Conservation (phyloP, 2,113 vertebrate genomes). For the Hipposideros armiger region DNA sequence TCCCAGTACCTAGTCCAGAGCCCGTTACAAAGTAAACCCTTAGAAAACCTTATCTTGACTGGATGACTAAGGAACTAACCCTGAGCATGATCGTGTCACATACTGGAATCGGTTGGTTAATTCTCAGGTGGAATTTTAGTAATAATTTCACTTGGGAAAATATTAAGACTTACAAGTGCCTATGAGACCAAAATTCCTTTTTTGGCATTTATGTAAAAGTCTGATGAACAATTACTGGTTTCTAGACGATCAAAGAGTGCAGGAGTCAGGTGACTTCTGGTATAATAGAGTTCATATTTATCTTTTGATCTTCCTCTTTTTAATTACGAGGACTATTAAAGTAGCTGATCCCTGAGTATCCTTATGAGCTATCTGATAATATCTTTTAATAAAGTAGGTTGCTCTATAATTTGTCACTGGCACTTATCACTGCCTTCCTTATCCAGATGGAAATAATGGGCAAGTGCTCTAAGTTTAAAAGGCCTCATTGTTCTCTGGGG, state of each 20-base stretch:
- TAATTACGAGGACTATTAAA: constrained; percentile 67
- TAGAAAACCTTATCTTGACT: not conserved
- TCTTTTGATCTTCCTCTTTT: constrained; percentile 69
- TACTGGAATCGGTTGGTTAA: not conserved
- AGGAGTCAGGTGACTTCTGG: not conserved
- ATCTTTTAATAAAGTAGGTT: constrained; percentile 56
- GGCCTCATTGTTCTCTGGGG: constrained; percentile 50
- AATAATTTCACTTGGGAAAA: not conserved
- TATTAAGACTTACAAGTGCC: not conserved
- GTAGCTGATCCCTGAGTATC: not conserved
- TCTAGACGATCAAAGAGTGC: constrained; percentile 51
- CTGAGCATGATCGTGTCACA: rapidly evolving
- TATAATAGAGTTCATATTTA: not conserved
- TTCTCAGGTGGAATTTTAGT: constrained; percentile 56
- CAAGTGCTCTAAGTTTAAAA: not conserved
- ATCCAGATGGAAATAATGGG: not conserved
- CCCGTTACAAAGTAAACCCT: not conserved
- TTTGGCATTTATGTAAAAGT: not conserved
- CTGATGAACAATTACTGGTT: constrained; percentile 17
- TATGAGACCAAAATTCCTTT: constrained; percentile 35
- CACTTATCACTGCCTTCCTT: not conserved
- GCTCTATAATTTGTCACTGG: constrained; percentile 26
- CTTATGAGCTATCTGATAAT: constrained; percentile 28
- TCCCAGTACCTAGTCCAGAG: not conserved
- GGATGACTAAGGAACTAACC: not conserved